Evolutionary conservation across 2,113 vertebrate genomes (phyloP), one percentile per base, ranked within the genome.

Genomic region (Natator depressus): DNA sequence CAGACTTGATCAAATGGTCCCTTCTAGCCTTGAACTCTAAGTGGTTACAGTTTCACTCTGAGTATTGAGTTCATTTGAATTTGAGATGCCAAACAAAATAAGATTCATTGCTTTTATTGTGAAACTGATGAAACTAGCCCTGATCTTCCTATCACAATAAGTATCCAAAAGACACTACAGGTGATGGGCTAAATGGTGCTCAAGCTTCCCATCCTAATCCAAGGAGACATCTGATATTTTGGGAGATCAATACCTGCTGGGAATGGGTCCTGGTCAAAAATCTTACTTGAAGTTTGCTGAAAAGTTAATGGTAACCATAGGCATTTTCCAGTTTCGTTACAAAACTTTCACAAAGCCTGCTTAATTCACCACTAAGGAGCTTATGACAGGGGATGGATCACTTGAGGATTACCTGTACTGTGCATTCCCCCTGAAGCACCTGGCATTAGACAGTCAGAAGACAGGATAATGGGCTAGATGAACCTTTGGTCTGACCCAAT

Each of bases 1-100:
- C 42, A 79, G 94, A 76, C 13, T 49, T 84, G 78, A 93, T 82
- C 13, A 93, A 96, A 94, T 17, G 20, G 38, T 47, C 93, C 78
- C 55, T 54, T 55, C 76, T 42, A 46, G 42, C 47, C 84, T 91
- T 76, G 89, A 89, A 78, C 75, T 85, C 91, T n/a, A 59, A 93
- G 88, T 88, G 24, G 20, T 78, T 35, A 31, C 59, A 62, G 29
- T 62, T 62, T 62, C 13, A 62, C 29, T 62, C 69, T 20, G 79
- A 95, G 81, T 88, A 85, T 0, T 72, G 25, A 82, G 19, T 85
- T 90, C 7, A 72, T 38, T 38, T 72, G 14, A n/a, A 38, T 72
- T 75, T 83, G 89, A 96, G 95, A 95, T 82, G 78, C 80, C 62
- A 76, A 92, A 91, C 42, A 78, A 1, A 1, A 17, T 55, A 35